Evolutionary conservation across 2,797 vertebrate species (phyloP), one percentile per base, ranked within the genome.

Genomic region (Argyrosomus regius): DNA sequence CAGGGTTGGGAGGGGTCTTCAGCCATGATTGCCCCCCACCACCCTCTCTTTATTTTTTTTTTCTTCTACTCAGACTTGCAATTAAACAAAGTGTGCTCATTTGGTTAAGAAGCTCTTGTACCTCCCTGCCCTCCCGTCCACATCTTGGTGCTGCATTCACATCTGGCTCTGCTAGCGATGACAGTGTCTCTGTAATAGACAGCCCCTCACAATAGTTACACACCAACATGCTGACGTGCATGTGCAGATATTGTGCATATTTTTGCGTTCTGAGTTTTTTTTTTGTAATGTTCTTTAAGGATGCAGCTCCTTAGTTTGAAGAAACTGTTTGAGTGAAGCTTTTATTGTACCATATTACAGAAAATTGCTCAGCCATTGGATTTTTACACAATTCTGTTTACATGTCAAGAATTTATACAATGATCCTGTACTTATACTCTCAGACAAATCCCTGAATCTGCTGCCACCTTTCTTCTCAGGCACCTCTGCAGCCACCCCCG

Each of bases 401-500:
- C 22, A 66, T 72, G 31, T 63, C 6, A 72, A 63, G 14, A 45
- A 16, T 35, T 3, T 35, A 5, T 53, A 0, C 41, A 73, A 31
- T 6, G 43, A 1, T 49, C 28, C 4, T 41, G 16, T 20, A 17
- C 11, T 11, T 39, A 0, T 49, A 31, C 68, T 71, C 11, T 39
- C 17, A 39, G 14, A 50, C n/a, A 24, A 41, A 50, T 60, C 12
- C 8, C 39, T 77, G 65, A 82, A 18, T 48, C 2, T 6, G 11
- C 26, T 45, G 2, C 76, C 50, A 77, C 31, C 28, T 88, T 41
- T 83, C n/a, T 81, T 80, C 18, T 9, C 83, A 97, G 96, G 96
- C 96, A 80, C 96, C 96, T 83, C 93, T 97, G 45, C 96, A 97
- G 92, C 94, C 96, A 13, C 95, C 96, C 0, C 96, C 96, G 0